phyloP scores from a whole-genome alignment of 2,113 vertebrate species.

The Pithys albifrons region DNA sequence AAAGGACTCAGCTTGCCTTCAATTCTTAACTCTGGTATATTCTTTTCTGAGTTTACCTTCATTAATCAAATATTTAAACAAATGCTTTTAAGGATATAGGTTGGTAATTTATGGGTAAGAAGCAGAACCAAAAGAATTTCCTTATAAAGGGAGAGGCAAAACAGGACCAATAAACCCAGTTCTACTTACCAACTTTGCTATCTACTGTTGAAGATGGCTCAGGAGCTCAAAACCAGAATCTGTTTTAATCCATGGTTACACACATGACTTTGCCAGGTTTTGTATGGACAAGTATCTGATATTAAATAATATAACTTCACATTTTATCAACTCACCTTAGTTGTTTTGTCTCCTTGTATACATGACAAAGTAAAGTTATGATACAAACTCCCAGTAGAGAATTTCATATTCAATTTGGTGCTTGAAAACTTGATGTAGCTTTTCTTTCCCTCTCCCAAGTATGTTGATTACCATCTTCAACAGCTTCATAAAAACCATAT shows the following conservation, averaged over 20 bases:
- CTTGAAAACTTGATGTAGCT: not conserved
- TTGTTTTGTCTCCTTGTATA: not conserved
- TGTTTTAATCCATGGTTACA: not conserved
- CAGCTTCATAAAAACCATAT: not conserved
- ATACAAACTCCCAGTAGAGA: not conserved
- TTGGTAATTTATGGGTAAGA: not conserved
- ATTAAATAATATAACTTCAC: not conserved
- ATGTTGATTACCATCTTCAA: not conserved
- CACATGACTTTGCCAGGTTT: not conserved
- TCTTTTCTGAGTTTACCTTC: not conserved
- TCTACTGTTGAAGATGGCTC: not conserved
- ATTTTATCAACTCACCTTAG: not conserved
- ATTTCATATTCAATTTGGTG: not conserved
- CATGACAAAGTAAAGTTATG: not conserved
- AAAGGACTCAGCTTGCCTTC: not conserved
- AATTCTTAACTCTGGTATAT: not conserved
- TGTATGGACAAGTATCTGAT: not conserved
- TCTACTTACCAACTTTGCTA: not conserved
- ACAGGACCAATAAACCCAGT: not conserved
- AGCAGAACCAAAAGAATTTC: not conserved
- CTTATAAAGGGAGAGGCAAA: not conserved
- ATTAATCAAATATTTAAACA: not conserved
- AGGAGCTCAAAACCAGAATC: not conserved
- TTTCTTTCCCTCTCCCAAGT: not conserved
- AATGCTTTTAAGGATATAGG: not conserved